These are phyloP conservation scores for Solen grandis DNA, from an alignment of 1,140 invertebrate species.

Conservation along the genomic window DNA sequence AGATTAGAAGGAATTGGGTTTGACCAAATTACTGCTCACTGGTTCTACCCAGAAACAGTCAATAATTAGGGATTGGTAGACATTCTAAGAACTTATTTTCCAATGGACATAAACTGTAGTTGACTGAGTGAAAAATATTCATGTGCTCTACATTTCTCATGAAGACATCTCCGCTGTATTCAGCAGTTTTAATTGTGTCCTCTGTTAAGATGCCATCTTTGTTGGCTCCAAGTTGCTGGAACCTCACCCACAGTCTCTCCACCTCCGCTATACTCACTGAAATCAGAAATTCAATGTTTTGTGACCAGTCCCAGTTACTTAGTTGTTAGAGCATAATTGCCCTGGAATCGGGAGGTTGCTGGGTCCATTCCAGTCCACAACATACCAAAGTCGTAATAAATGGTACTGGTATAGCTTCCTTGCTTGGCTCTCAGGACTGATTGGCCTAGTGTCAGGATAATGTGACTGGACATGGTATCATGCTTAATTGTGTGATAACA, in stretches of 20 bases:
- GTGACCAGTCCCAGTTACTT: background rate
- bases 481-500: background rate
- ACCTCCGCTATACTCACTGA: slow-evolving; percentile 79
- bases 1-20: too few species aligned
- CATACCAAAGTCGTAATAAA: too few species aligned
- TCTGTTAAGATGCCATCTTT: slow-evolving; percentile 67
- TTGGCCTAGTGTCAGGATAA: too few species aligned
- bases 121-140: too few species aligned
- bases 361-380: background rate
- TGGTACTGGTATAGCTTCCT: too few species aligned
- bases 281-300: slow-evolving; percentile 14
- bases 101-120: too few species aligned
- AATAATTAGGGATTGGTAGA: too few species aligned
- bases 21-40: too few species aligned
- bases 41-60: too few species aligned
- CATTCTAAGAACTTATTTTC: too few species aligned
- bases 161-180: slow-evolving; percentile 70
- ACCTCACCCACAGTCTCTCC: slow-evolving; percentile 77
- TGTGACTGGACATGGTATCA: too few species aligned
- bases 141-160: slow-evolving; percentile 72
- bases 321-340: background rate
- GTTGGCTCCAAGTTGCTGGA: slow-evolving; percentile 76
- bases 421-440: too few species aligned
- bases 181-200: slow-evolving; percentile 56
- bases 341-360: background rate